Conservation (phyloP, 1,140 invertebrate genomes). For the Pararge aegeria region DNA sequence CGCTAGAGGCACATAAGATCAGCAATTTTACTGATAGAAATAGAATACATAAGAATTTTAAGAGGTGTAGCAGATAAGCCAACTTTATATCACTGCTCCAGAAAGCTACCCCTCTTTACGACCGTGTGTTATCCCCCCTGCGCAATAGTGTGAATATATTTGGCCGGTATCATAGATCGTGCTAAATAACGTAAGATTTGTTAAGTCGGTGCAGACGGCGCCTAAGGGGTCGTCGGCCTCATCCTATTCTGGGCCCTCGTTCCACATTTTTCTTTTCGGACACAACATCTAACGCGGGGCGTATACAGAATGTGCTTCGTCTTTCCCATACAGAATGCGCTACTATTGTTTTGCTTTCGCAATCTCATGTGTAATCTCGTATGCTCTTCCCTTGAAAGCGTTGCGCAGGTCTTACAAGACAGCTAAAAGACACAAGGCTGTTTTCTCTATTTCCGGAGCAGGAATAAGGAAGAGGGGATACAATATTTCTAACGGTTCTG, state of each 20-base stretch:
- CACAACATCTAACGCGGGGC: conserved; percentile 53
- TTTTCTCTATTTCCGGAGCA: conserved; percentile 8
- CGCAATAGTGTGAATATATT: conserved; percentile 38
- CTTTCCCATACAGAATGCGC: conserved; percentile 54
- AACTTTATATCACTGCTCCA: not conserved
- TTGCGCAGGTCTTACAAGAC: conserved; percentile 16
- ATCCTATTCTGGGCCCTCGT: conserved; percentile 45
- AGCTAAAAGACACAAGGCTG: conserved; percentile 19
- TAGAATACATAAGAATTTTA: no score
- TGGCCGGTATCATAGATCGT: conserved; percentile 55
- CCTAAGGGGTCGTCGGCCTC: conserved; percentile 57
- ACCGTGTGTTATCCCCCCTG: conserved; percentile 11
- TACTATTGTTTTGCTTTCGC: conserved; percentile 64
- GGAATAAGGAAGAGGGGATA: not conserved
- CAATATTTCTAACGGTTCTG: not conserved
- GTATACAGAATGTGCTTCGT: conserved; percentile 57
- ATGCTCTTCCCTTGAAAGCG: conserved; percentile 34
- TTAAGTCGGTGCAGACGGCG: conserved; percentile 56
- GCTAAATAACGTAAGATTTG: conserved; percentile 62
- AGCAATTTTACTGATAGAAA: no score
- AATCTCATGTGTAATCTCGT: conserved; percentile 67
- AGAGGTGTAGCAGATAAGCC: no score
- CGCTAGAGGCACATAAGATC: no score
- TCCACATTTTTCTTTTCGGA: conserved; percentile 70
- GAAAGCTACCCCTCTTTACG: not conserved